Conservation (phyloP, 2,113 vertebrate species). For the Pandion haliaetus region DNA sequence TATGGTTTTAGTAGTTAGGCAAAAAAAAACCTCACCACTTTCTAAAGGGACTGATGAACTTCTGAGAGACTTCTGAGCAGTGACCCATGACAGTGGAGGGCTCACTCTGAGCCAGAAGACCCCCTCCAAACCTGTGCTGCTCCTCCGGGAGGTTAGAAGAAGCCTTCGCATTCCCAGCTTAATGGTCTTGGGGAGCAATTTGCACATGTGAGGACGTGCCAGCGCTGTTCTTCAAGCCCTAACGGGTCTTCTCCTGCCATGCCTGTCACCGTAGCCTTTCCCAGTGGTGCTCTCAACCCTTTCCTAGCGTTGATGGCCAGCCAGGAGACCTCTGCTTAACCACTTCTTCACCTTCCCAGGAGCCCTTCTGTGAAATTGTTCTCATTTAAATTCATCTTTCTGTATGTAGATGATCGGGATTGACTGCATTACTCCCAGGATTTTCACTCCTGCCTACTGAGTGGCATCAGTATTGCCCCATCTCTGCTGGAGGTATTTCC, state of each 20-base stretch:
- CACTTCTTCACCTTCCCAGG: background rate
- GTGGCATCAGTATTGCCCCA: background rate
- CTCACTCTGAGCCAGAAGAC: background rate
- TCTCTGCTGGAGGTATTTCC: background rate
- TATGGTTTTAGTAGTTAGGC: background rate
- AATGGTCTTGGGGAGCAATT: background rate
- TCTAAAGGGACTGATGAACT: background rate
- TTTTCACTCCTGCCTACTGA: background rate
- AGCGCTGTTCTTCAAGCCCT: background rate
- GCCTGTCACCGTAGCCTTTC: background rate
- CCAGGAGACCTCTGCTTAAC: background rate
- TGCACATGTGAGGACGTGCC: rapidly evolving
- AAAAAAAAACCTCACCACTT: background rate
- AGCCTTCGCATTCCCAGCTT: background rate
- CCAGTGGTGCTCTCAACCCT: background rate
- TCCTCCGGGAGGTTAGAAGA: background rate
- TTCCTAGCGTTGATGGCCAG: background rate
- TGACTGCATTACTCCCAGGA: background rate
- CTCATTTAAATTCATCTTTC: background rate
- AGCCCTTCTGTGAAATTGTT: background rate
- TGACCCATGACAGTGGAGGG: rapidly evolving
- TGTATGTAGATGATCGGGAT: background rate
- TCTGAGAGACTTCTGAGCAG: background rate
- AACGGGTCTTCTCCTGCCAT: background rate
- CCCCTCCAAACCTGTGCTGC: background rate